phyloP scores from a whole-genome alignment of 2,888 invertebrate species.

The Enoplolaimus lenunculus region DNA sequence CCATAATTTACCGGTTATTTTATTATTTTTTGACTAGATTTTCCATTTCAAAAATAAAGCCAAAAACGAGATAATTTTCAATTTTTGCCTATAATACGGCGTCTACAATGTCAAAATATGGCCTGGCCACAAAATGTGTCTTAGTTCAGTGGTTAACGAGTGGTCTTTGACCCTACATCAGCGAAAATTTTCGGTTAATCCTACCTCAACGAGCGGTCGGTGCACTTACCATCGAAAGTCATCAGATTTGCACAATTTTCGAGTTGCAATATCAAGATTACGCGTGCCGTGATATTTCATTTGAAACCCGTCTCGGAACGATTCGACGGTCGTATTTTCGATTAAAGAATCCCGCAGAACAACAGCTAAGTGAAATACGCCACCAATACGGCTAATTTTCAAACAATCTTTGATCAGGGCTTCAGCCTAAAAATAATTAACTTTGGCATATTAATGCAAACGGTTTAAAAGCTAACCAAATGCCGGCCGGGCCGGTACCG shows the following conservation, averaged over 20 bases:
- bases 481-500: too few species aligned
- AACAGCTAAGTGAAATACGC: conserved; percentile 84
- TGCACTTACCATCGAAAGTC: conserved; percentile 15
- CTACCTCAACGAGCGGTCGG: background rate
- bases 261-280: conserved; percentile 63
- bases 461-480: too few species aligned
- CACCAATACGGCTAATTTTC: conserved; percentile 48
- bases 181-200: background rate
- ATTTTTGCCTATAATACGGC: too few species aligned
- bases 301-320: conserved; percentile 53
- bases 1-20: too few species aligned
- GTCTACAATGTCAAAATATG: too few species aligned
- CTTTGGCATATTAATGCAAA: too few species aligned
- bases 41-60: too few species aligned
- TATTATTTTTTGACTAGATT: too few species aligned
- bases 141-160: too few species aligned
- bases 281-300: conserved; percentile 73
- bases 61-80: too few species aligned
- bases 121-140: too few species aligned
- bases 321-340: conserved; percentile 45
- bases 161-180: too few species aligned
- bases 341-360: conserved; percentile 49
- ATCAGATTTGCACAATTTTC: conserved; percentile 56
- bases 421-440: background rate
- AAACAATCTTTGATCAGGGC: conserved; percentile 31